phyloP scores from a whole-genome alignment of 2,888 invertebrate species.

The Eupithecia centaureata region DNA sequence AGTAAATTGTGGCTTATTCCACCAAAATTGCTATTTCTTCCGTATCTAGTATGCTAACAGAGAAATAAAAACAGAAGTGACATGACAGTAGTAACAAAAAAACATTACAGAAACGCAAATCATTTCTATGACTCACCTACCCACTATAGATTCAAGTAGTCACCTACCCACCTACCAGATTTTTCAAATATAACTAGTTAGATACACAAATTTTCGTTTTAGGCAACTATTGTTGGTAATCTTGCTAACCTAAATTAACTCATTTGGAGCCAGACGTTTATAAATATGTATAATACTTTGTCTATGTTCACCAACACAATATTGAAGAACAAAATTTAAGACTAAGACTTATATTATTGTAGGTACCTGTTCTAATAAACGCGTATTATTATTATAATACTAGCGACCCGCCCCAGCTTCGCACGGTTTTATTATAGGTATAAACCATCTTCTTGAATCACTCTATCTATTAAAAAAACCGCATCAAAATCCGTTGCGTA shows the following conservation, averaged over 20 bases:
- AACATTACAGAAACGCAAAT: not conserved
- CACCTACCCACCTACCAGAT: not conserved
- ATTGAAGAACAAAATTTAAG: not conserved
- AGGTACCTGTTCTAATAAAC: too few species aligned
- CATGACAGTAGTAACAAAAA: slow-evolving; percentile 3
- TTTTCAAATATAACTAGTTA: not conserved
- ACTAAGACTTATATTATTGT: too few species aligned
- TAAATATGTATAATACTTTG: too few species aligned
- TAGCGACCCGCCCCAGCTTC: too few species aligned
- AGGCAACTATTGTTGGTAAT: too few species aligned
- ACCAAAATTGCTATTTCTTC: not conserved
- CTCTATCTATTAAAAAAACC: too few species aligned
- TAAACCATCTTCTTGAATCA: too few species aligned
- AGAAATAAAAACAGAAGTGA: not conserved
- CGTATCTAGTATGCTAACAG: not conserved
- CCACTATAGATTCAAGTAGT: not conserved
- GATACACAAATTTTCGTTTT: not conserved
- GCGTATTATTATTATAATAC: too few species aligned
- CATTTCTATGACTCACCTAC: not conserved
- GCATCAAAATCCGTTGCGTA: too few species aligned
- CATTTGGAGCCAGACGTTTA: not conserved
- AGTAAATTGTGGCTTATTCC: too few species aligned
- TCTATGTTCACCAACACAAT: not conserved
- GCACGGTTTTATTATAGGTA: too few species aligned
- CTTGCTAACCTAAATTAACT: not conserved